A percentile compares a stretch with the other conserved stretches of the same genome.
Evolutionary conservation across 2,888 invertebrate species (phyloP).

Genomic region (Creontiades dilutus): DNA sequence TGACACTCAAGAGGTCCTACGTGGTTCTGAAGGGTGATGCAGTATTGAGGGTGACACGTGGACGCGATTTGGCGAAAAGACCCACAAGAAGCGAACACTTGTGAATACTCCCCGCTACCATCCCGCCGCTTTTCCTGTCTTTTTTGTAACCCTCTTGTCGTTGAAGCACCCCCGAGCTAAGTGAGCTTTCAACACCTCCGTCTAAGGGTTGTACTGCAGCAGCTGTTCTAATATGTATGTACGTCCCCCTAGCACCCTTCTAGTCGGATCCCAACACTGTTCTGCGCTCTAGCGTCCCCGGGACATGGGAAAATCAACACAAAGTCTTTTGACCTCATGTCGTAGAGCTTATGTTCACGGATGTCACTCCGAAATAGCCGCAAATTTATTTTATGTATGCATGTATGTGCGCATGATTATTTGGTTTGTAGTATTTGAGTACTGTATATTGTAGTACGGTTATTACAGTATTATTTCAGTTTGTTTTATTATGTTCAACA

Average conservation of each 20-base stretch:
- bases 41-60: constrained; percentile 40
- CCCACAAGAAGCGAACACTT: constrained; percentile 49
- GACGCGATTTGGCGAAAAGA: constrained; percentile 50
- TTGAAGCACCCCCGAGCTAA: constrained; percentile 54
- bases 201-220: constrained; percentile 36
- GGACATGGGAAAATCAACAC: constrained; percentile 17
- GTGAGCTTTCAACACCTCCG: constrained; percentile 64
- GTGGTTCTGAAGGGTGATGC: constrained; percentile 45
- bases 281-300: neutral
- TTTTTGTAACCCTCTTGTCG: constrained; percentile 44
- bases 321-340: neutral
- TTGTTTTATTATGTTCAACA: too few relatives aligned
- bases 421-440: too few relatives aligned
- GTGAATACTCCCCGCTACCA: constrained; percentile 6
- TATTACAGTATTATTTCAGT: too few relatives aligned
- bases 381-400: too few relatives aligned
- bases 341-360: neutral
- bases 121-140: neutral
- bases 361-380: neutral
- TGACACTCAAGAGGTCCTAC: constrained; percentile 51
- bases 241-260: neutral
- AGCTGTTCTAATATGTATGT: constrained; percentile 61
- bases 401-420: too few relatives aligned
- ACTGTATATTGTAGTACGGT: too few relatives aligned
- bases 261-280: constrained; percentile 6